Evolutionary conservation across 1,140 invertebrate genomes (phyloP), one percentile per base, ranked within the genome.

Genomic region (Thereuonema tuberculata): DNA sequence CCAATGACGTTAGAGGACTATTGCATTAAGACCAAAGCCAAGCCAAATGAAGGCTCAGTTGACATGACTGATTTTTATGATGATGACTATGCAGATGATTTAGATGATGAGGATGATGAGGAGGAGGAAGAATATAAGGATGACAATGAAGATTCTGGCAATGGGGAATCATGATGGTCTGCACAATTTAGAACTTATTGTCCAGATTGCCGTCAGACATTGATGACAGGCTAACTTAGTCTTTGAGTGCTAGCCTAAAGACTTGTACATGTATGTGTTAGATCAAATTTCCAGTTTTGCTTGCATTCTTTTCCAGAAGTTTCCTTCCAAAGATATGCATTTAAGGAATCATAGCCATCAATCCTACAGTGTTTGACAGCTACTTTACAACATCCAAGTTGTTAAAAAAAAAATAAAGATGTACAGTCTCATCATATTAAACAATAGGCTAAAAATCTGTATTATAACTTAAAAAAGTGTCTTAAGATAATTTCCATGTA

Each of bases 1-100:
- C 97, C 96, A 27, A 82, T 90, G 60, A 99, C 96, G 1, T 75
- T 99, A 68, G 94, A 99, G 80, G 97, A 99, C 75, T 99, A 99
- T 75, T 93, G 91, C 72, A 89, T 96, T 68, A 95, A 95, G 72
- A 88, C 89, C 15, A 70, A 84, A 82, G 70, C 83, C 82, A 65
- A 89, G 86, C 78, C 84, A 82, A 63, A 82, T 61, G 85, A 86
- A 64, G 83, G 86, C 67, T 78, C 82, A 68, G 72, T 87, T 46
- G 89, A 92, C 74, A 87, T 89, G 84, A 87, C 87, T 55, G 89
- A 92, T 70, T 92, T 92, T 73, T 93, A 93, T 72, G 90, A 94
- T 70, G 90, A 94, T 75, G 89, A 93, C 69, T 93, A 92, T 70
- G 83, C 84, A 67, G 75, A 87, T 55, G 71, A 73, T 63, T 68